Conservation (phyloP, 2,797 vertebrate species). For the Dallia pectoralis region DNA sequence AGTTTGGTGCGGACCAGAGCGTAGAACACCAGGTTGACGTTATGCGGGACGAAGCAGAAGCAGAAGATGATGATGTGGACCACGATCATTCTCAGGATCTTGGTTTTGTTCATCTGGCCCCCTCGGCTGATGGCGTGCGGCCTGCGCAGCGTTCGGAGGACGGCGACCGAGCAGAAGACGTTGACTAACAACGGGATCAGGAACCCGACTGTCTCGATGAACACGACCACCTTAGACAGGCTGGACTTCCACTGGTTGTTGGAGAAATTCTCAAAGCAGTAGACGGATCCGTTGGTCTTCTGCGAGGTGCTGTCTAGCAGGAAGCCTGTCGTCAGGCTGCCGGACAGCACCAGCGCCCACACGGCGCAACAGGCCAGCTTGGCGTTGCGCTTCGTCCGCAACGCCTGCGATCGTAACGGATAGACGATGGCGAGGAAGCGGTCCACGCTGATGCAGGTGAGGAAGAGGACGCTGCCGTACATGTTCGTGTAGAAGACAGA, state of each 20-base stretch:
- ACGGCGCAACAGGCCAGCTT: conserved; percentile 82
- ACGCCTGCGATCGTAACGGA: conserved; percentile 83
- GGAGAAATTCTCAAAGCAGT: conserved; percentile 93
- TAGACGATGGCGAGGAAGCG: conserved; percentile 95
- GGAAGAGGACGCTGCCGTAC: conserved; percentile 96
- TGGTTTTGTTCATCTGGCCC: conserved; percentile 84
- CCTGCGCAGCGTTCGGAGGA: conserved; percentile 83
- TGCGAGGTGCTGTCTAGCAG: conserved; percentile 66
- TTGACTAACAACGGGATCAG: conserved; percentile 90
- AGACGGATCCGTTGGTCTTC: conserved; percentile 42
- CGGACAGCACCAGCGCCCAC: conserved; percentile 87
- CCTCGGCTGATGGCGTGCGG: conserved; percentile 79
- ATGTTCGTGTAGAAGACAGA: conserved; percentile 94
- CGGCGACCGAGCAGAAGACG: conserved; percentile 87
- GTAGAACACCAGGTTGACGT: conserved; percentile 91
- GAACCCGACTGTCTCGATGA: conserved; percentile 93
- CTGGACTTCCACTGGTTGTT: conserved; percentile 84
- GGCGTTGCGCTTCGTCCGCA: conserved; percentile 87
- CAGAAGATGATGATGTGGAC: conserved; percentile 93
- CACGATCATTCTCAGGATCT: conserved; percentile 91
- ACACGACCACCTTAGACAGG: conserved; percentile 89
- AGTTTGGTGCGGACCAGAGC: conserved; percentile 87
- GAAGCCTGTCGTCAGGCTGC: conserved; percentile 83
- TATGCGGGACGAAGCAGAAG: conserved; percentile 95
- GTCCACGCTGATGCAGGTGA: conserved; percentile 94